Conservation (phyloP, 2,888 invertebrate species). For the Eristalinus aeneus region DNA sequence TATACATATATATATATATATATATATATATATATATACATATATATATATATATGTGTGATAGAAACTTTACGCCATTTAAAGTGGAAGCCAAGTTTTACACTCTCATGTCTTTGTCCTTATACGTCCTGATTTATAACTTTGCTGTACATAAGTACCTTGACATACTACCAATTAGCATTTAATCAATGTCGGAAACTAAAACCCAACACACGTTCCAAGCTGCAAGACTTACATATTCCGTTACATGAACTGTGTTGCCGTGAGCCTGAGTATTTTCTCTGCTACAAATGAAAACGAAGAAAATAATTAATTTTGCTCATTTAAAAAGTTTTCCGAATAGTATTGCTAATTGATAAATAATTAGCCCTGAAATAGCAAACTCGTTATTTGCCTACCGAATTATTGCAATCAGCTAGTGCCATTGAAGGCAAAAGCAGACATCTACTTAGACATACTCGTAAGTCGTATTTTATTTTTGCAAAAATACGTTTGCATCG, state of each 20-base stretch:
- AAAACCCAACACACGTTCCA: not conserved
- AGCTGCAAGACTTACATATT: not conserved
- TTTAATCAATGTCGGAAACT: not conserved
- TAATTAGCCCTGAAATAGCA: conserved; percentile 31
- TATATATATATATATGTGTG: too few relatives aligned
- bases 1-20: too few relatives aligned
- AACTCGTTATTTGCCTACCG: conserved; percentile 28
- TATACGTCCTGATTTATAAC: not conserved
- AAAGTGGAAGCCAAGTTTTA: too few relatives aligned
- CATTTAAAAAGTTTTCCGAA: conserved; percentile 36
- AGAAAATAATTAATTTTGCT: conserved; percentile 39
- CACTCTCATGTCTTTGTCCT: too few relatives aligned
- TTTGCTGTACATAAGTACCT: too few relatives aligned
- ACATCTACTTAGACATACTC: not conserved
- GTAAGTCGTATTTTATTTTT: not conserved
- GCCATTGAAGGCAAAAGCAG: not conserved
- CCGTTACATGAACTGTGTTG: not conserved
- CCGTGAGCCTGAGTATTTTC: not conserved
- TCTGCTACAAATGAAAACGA: conserved; percentile 16
- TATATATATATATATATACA: too few relatives aligned
- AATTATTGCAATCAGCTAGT: not conserved
- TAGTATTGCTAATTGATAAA: conserved; percentile 38
- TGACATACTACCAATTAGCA: not conserved
- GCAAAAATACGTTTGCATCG: too few relatives aligned
- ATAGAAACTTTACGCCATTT: too few relatives aligned